phyloP scores from a whole-genome alignment of 2,113 vertebrate genomes.

The Xyrauchen texanus region DNA sequence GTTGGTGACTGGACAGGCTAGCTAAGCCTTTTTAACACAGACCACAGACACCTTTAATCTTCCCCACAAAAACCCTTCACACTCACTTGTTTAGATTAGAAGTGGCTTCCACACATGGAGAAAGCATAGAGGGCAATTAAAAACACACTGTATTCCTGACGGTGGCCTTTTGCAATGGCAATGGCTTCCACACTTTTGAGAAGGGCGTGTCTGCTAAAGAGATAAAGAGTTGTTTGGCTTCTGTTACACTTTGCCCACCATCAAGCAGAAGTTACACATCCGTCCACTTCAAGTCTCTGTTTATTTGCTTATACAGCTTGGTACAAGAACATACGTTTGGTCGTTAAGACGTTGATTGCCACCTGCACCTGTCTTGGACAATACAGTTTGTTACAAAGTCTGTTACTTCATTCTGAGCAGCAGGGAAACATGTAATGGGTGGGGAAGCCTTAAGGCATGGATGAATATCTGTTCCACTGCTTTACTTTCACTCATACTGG shows the following conservation, averaged over 20 bases:
- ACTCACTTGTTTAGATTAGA: conserved; percentile 42
- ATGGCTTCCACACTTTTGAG: conserved; percentile 58
- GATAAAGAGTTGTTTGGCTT: conserved; percentile 72
- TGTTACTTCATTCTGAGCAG: conserved; percentile 64
- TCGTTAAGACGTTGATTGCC: conserved; percentile 72
- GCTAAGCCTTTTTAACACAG: conserved; percentile 36
- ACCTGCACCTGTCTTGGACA: conserved; percentile 76
- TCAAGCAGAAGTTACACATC: conserved; percentile 63
- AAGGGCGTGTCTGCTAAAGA: conserved; percentile 79
- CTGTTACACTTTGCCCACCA: conserved; percentile 64
- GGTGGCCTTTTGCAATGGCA: conserved; percentile 57
- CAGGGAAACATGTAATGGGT: not conserved
- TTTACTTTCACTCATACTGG: conserved; percentile 44
- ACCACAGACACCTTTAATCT: conserved; percentile 41
- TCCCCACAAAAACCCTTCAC: conserved; percentile 22
- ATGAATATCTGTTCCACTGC: conserved; percentile 7
- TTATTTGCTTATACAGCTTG: conserved; percentile 83
- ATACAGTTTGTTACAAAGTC: conserved; percentile 71
- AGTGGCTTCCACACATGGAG: conserved; percentile 74
- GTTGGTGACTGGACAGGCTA: conserved; percentile 40
- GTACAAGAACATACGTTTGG: conserved; percentile 63
- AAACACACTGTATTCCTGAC: conserved; percentile 66
- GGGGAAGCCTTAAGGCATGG: conserved; percentile 4
- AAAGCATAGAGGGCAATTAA: conserved; percentile 83
- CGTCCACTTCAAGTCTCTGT: conserved; percentile 71